phyloP scores from a whole-genome alignment of 2,888 invertebrate species.

The Aelia acuminata region DNA sequence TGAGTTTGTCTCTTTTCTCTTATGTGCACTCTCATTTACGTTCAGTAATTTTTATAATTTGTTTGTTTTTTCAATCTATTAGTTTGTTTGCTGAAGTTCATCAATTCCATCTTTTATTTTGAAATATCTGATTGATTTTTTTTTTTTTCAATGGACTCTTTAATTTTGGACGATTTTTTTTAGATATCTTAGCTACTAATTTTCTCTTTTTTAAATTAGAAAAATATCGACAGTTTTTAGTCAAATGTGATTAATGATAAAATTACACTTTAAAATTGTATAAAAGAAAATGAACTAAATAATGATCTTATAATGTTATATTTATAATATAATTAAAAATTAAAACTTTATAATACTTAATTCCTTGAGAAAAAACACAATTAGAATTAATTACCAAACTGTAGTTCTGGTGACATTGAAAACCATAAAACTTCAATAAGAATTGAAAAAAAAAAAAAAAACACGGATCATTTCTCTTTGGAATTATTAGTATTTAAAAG shows the following conservation, averaged over 20 bases:
- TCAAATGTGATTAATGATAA: background rate
- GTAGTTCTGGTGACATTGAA: background rate
- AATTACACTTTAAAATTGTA: background rate
- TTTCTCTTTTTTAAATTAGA: background rate
- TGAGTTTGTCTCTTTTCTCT: too few species aligned
- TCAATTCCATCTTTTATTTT: too few species aligned
- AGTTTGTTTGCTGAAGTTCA: too few species aligned
- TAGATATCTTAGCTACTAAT: background rate
- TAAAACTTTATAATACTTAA: background rate
- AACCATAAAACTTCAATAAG: background rate
- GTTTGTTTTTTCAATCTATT: too few species aligned
- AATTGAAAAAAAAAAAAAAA: too few species aligned
- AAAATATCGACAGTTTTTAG: background rate
- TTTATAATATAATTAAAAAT: background rate
- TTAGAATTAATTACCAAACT: background rate
- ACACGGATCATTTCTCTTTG: too few species aligned
- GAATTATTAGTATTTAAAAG: too few species aligned
- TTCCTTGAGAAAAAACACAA: background rate
- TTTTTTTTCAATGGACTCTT: too few species aligned
- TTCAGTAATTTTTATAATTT: too few species aligned
- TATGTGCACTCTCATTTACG: too few species aligned
- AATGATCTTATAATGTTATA: background rate
- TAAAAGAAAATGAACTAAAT: background rate
- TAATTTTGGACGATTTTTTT: too few species aligned
- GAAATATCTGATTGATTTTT: too few species aligned